Evolutionary conservation across 1,140 invertebrate species (phyloP), one percentile per base, ranked within the genome.

Genomic region (Leptopilina boulardi): DNA sequence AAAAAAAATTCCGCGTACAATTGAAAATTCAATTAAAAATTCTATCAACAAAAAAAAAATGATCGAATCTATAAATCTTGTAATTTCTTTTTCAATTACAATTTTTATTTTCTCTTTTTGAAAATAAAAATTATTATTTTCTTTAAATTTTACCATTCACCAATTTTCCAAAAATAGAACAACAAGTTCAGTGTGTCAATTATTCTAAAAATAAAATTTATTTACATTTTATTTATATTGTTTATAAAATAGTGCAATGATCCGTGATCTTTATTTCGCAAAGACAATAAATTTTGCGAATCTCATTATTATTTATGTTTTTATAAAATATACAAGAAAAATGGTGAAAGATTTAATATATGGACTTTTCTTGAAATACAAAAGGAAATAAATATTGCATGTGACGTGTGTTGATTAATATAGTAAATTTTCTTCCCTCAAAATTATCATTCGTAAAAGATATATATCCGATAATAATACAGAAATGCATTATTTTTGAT

Each of bases 231-330:
- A 30, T 30, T 15, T 2, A 3, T 13, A 66, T 30, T 66, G 23
- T 30, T 30, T 66, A n/a, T 51, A 66, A 23, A 66, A 47, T 4
- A 54, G 59, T 66, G 15, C 59, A 30, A 30, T 66, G 59, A 66
- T 30, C 56, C 59, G 15, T n/a, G n/a, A n/a, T n/a, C n/a, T n/a
- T 13, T 15, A 18, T n/a, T 18, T 66, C 30, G 59, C 13, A 30
- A n/a, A n/a, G 23, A 66, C 47, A 66, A 66, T 8, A 66, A 34
- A n/a, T n/a, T 66, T 66, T 30, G 30, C 23, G 6, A 30, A 30
- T n/a, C 11, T 30, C 47, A 66, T 30, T 66, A 66, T 30, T 66
- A 66, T 30, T 66, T 66, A 66, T n/a, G n/a, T 51, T 51, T 51
- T n/a, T n/a, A n/a, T n/a, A n/a, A n/a, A n/a, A n/a, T n/a, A n/a